Evolutionary conservation across 2,888 invertebrate species (phyloP), one percentile per base, ranked within the genome.

Genomic region (Psococerastis gibbosa): DNA sequence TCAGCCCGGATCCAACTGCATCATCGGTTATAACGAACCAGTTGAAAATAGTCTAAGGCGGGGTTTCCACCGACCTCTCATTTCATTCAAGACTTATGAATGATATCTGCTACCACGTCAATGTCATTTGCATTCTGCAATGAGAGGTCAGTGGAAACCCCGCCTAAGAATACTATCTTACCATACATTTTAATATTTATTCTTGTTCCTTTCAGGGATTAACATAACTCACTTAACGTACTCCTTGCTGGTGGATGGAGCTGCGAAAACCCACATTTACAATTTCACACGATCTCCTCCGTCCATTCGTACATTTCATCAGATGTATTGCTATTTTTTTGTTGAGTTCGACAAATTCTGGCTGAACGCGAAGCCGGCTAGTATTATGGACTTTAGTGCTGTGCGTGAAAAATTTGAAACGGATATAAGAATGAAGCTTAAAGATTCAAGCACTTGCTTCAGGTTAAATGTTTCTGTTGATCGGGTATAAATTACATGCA

Each of bases 261-360:
- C 73, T 35, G 83, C 91, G 2, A 88, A 87, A 62, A 82, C 83
- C 2, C 92, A 94, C 59, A 78, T 95, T 63, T 95, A 82, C 60
- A 94, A 94, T 62, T 68, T 74, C 33, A 74, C 73, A 41, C 73
- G 71, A 54, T 66, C 70, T 45, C 59, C 78, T 44, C 77, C 81
- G 9, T 69, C 66, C 23, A 59, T 85, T 42, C 68, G 72, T 57
- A 69, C 84, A 57, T 97, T 95, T 63, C 89, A 97, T 62, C 81
- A 78, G 57, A 79, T 95, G 56, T 95, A 94, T 64, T 84, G 89
- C 62, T 89, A 87, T 60, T 66, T 95, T 43, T 88, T 94, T 61
- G 83, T 80, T 57, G 85, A 92, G 57, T 97, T 97, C 66, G 91
- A 94, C 64, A 78, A 80, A 54, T 82, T 85, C 62, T 97, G 97